These are phyloP conservation scores for Hyalella azteca DNA, from an alignment of 2,888 invertebrate genomes.

Conservation along the genomic window DNA sequence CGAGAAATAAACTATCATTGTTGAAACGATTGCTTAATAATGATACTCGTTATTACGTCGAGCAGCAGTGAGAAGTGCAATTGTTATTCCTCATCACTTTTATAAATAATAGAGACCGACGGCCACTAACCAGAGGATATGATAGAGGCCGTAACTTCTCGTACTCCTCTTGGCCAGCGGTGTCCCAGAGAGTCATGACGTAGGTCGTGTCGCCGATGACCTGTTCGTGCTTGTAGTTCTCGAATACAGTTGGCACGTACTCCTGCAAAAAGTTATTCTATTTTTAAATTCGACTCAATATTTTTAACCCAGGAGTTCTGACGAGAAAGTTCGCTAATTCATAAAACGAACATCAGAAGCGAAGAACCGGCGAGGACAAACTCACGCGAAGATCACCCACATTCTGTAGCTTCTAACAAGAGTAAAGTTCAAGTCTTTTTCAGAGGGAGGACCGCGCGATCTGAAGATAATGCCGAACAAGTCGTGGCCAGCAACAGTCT, in stretches of 20 bases:
- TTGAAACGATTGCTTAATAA: background rate
- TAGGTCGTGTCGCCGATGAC: slow-evolving; percentile 43
- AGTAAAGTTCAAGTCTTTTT: too few relatives aligned
- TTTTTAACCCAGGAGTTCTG: too few relatives aligned
- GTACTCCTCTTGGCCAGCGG: slow-evolving; percentile 56
- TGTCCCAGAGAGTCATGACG: slow-evolving; percentile 53
- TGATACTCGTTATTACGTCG: background rate
- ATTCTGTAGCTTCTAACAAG: too few relatives aligned
- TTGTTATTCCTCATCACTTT: background rate
- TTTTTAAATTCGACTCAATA: too few relatives aligned
- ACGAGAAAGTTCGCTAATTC: too few relatives aligned
- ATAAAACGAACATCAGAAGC: too few relatives aligned
- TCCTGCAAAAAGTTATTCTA: slow-evolving; percentile 42
- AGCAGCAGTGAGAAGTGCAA: background rate
- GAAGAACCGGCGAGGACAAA: too few relatives aligned
- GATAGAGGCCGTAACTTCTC: slow-evolving; percentile 53
- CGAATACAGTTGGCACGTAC: slow-evolving; percentile 53
- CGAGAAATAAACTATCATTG: background rate
- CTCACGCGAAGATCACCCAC: too few relatives aligned
- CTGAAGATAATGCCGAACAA: slow-evolving; percentile 84
- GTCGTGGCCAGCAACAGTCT: slow-evolving; percentile 89
- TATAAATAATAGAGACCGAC: background rate
- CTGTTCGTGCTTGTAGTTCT: slow-evolving; percentile 51
- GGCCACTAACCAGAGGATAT: slow-evolving; percentile 48
- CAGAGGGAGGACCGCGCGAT: slow-evolving; percentile 62